Evolutionary conservation across 2,797 vertebrate genomes (phyloP), one percentile per base, ranked within the genome.

Genomic region (Hyperoplus immaculatus): DNA sequence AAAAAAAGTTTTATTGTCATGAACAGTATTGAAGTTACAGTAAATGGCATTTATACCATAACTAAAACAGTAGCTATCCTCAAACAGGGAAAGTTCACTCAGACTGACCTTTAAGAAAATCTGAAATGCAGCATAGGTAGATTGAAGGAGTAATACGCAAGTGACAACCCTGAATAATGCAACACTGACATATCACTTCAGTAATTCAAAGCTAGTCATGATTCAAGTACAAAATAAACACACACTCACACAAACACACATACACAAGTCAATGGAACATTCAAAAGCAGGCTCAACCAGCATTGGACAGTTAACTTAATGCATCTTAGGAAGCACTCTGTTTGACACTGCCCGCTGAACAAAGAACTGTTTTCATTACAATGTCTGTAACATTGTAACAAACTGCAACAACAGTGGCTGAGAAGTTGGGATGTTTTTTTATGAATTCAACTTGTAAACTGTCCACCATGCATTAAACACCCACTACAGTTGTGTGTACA

Each of bases 1-100:
- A 45, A 60, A 61, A 77, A 78, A 49, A 63, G 1, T 83, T 95
- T 94, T 93, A 94, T 94, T 92, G 73, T 89, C 72, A 81, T 86
- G 75, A 92, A 90, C 84, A 86, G 85, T 87, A 73, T 89, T 91
- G 92, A 84, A 90, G 82, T 92, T 92, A 93, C 90, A 94, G 90
- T 89, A 75, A 85, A 84, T 84, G 56, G 82, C 75, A 84, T 86
- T 81, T 73, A 81, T 78, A 89, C 83, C 72, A 81, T 75, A 85
- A 89, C 75, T 74, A 55, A 51, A 68, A 89, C 67, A 61, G 77
- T 71, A 84, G 78, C 75, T 68, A 46, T 82, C 69, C 51, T 85
- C 69, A 73, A 79, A 88, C 75, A 74, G 71, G 74, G 50, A 82
- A 75, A 63, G 77, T 82, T 87, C 76, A 74, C 73, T 87, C 75